Evolutionary conservation across 2,888 invertebrate species (phyloP).

Genomic region (Drosophila lutescens): DNA sequence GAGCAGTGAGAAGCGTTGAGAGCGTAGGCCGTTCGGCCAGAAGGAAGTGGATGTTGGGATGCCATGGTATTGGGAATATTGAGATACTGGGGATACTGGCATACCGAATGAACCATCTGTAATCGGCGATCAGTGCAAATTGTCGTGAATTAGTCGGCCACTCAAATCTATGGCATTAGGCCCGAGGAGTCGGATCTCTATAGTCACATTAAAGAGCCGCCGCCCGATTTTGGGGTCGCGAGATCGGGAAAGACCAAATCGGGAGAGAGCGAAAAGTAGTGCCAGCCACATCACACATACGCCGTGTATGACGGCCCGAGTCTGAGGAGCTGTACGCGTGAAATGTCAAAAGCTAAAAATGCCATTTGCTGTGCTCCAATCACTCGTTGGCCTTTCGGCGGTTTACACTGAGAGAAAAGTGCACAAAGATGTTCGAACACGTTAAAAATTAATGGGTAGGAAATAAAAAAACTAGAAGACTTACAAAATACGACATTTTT

Average conservation of each 20-base stretch:
- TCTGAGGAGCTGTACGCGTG: constrained; percentile 65
- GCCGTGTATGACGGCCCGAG: constrained; percentile 60
- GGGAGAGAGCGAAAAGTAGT: constrained; percentile 71
- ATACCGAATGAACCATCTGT: constrained; percentile 37
- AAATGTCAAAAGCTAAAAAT: constrained; percentile 79
- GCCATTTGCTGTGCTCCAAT: constrained; percentile 65
- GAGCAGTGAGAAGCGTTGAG: constrained; percentile 33
- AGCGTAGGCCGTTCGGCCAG: constrained; percentile 52
- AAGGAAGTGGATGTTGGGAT: constrained; percentile 31
- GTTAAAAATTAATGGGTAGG: too few species aligned
- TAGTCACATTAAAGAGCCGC: constrained; percentile 67
- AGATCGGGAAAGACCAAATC: constrained; percentile 37
- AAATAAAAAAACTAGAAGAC: too few species aligned
- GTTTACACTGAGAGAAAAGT: constrained; percentile 1
- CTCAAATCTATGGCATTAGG: constrained; percentile 70
- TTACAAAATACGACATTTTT: too few species aligned
- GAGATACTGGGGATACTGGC: neutral
- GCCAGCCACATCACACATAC: constrained; percentile 80
- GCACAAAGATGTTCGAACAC: neutral
- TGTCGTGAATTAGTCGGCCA: constrained; percentile 71
- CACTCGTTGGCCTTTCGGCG: constrained; percentile 61
- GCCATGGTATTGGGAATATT: neutral
- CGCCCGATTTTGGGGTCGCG: constrained; percentile 34
- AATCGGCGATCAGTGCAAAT: constrained; percentile 72
- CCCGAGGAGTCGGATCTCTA: constrained; percentile 8